A percentile compares a stretch with the other conserved stretches of the same genome.
These are phyloP conservation scores for Lordiphosa fenestrarum DNA, from an alignment of 2,888 invertebrate species.

Conservation along the genomic window DNA sequence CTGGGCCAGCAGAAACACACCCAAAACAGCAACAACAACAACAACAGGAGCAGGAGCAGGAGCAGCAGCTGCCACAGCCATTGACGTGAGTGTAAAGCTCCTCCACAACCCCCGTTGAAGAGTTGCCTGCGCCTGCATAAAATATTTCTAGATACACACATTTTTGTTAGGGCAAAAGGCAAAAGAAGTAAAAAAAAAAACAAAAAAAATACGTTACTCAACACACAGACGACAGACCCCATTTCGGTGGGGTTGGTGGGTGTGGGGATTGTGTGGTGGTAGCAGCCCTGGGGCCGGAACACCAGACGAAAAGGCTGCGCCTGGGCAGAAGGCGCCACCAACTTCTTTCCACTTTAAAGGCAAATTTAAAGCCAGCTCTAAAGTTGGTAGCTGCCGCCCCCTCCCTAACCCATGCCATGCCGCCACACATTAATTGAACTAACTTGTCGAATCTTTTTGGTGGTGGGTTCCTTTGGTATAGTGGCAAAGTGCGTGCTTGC, in stretches of 20 bases:
- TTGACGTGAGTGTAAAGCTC: neutral
- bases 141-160: slow-evolving; percentile 68
- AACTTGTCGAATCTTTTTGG: slow-evolving; percentile 48
- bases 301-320: slow-evolving; percentile 31
- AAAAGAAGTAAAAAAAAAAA: slow-evolving; percentile 10
- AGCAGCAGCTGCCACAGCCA: slow-evolving; percentile 35
- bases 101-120: neutral
- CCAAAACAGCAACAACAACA: slow-evolving; percentile 19
- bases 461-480: slow-evolving; percentile 8
- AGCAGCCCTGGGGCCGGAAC: neutral
- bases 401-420: neutral
- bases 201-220: slow-evolving; percentile 12
- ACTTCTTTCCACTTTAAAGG: slow-evolving; percentile 25
- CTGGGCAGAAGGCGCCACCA: neutral
- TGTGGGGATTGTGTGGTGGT: neutral
- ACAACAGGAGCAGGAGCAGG: slow-evolving; percentile 10
- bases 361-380: slow-evolving; percentile 45
- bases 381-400: slow-evolving; percentile 16
- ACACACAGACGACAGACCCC: slow-evolving; percentile 13
- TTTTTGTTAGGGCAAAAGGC: slow-evolving; percentile 45
- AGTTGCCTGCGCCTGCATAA: slow-evolving; percentile 47
- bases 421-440: slow-evolving; percentile 31
- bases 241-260: slow-evolving; percentile 3
- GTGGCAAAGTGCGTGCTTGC: too few relatives aligned
- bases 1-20: too few relatives aligned